Base-by-base conservation (phyloP, 2,113 vertebrate species). In the Speoplatyrhinus poulsoni region DNA sequence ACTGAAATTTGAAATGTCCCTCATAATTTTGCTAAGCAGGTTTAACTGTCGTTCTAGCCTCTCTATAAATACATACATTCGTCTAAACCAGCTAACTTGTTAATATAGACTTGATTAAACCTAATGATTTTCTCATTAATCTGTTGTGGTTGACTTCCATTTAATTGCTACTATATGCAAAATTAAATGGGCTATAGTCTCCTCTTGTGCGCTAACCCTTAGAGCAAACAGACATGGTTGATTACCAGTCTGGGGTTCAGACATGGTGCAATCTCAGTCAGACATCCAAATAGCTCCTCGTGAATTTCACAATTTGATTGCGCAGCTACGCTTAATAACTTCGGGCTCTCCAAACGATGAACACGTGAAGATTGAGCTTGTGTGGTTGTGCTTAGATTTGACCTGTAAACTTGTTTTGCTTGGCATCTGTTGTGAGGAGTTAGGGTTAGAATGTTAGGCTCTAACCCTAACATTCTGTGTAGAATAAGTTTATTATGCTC, bases 31-130 rank as follows among this genome's bases (percentile, higher is more conserved):
- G 36, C 76, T 87, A 82, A 89, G 79, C 46, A 79, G 86, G 82
- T 72, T 88, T 88, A 86, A 85, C 87, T 90, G 80, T 87, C 83
- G 81, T 74, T 76, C 46, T 49, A 65, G 60, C 57, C 64, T 70
- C 60, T 4, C 53, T 69, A 74, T 62, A 16, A 75, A 70, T 67
- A 17, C 62, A 19, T n/a, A 57, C 17, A 79, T 82, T 78, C 81
- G 78, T 83, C 71, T 60, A 75, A 79, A 83, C 67, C 68, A 59
- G 85, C 79, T 84, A 67, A 61, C 62, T 74, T 82, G 65, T 82
- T 81, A 72, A 80, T 60, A 80, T 58, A 48, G 53, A 46, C 48
- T 55, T 70, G 32, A 16, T 84, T 69, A 46, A 77, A 87, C 82
- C 72, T 69, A 66, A 50, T 76, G 54, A 12, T 69, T 67, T 69